These are phyloP conservation scores for Struthidea cinerea DNA, from an alignment of 2,113 vertebrate species.

Conservation along the genomic window DNA sequence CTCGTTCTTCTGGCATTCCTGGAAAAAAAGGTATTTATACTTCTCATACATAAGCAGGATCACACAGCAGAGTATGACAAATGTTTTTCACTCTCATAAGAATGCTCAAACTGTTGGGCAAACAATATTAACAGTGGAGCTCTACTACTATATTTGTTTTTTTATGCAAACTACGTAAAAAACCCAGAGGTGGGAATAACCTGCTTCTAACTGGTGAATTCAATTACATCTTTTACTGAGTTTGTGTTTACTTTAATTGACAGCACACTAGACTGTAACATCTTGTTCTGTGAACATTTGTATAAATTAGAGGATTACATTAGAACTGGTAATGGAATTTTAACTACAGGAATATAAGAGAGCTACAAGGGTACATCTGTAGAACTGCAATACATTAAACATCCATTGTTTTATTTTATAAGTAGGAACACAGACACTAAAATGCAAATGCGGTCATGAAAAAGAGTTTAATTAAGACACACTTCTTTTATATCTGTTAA, in stretches of 20 bases:
- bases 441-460: background rate
- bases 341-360: background rate
- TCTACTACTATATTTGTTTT: background rate
- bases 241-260: background rate
- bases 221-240: background rate
- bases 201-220: background rate
- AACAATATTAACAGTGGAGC: background rate
- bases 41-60: background rate
- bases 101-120: background rate
- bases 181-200: background rate
- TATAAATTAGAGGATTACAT: background rate
- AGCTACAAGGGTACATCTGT: background rate
- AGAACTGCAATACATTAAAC: background rate
- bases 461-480: background rate
- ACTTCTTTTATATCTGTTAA: background rate
- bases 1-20: background rate
- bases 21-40: background rate
- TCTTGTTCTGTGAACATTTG: background rate
- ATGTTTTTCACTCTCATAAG: background rate
- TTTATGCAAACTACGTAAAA: background rate
- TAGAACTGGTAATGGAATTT: conserved; percentile 8
- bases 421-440: background rate
- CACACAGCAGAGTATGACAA: background rate
- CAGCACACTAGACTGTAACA: background rate
- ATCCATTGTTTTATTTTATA: background rate